Base-by-base conservation (phyloP, 2,797 vertebrate genomes). In the Acanthornis magna region DNA sequence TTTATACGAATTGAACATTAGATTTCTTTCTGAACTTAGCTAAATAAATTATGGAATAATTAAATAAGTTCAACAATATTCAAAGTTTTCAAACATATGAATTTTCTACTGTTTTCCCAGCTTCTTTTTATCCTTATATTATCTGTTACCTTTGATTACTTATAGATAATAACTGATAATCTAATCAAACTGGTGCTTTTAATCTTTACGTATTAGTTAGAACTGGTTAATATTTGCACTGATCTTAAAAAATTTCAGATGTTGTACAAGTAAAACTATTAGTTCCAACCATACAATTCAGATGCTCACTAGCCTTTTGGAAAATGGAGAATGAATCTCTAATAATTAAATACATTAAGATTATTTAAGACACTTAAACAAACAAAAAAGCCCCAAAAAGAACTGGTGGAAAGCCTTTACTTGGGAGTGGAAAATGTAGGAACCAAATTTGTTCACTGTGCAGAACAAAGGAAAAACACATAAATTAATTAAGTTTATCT, bases 311-410 rank as follows among this genome's bases (percentile, higher is more conserved):
- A 48, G 16, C 3, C 3, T 75, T 87, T 79, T 65, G 7, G 12
- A 78, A 87, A 81, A 67, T 14, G 1, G 5, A 77, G 60, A 66
- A 53, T 45, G 0, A 29, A 26, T 42, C 3, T 60, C 18, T 38
- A 86, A 57, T 29, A 70, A 34, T n/a, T 38, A 70, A 54, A 74
- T 4, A 53, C n/a, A 61, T 40, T 57, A 73, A 40, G 13, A 72
- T 60, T 48, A n/a, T 53, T 65, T 73, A 76, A 65, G 30, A 66
- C 2, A 51, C 5, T 43, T 58, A 30, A 73, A 9, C 7, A 43
- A 70, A 29, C 1, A 70, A 40, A 14, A 47, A 65, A 10, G 5
- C 0, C 1, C 7, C n/a, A 67, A 17, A 0, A 1, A 51, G 26
- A 48, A 25, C 5, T 7, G 10, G 13, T 32, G 67, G 16, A 71